These are phyloP conservation scores for Xestia xanthographa DNA, from an alignment of 2,888 invertebrate genomes.

Conservation along the genomic window DNA sequence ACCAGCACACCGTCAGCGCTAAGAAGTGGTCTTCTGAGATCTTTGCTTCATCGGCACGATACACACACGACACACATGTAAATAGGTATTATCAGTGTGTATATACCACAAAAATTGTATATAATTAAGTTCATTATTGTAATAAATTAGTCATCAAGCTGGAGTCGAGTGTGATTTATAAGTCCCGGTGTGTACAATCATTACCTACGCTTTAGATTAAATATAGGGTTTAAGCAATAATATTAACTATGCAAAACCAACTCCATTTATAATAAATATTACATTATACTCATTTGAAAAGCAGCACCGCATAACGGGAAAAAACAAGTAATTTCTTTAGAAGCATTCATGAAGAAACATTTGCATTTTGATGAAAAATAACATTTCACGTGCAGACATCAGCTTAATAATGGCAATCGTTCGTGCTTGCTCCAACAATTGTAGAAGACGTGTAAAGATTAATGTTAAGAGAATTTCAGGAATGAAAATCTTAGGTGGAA, in stretches of 20 bases:
- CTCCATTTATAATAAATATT: not conserved
- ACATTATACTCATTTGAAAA: not conserved
- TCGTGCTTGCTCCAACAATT: conserved; percentile 40
- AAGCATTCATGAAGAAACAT: conserved; percentile 12
- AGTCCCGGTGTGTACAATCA: too few relatives aligned
- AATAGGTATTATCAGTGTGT: too few relatives aligned
- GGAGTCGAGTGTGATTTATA: too few relatives aligned
- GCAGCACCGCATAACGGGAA: not conserved
- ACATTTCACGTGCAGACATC: conserved; percentile 41
- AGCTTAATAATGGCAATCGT: conserved; percentile 19
- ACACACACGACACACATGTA: too few relatives aligned
- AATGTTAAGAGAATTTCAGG: not conserved
- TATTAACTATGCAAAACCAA: not conserved
- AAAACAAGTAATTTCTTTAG: conserved; percentile 16
- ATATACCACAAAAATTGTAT: too few relatives aligned
- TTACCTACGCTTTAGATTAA: too few relatives aligned
- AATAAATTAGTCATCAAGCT: too few relatives aligned
- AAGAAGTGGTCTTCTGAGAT: too few relatives aligned
- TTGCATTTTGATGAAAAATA: conserved; percentile 45
- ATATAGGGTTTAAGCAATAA: not conserved
- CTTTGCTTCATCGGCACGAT: too few relatives aligned
- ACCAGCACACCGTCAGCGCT: too few relatives aligned
- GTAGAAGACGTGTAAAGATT: not conserved
- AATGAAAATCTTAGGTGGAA: not conserved
- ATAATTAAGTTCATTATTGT: too few relatives aligned